Conservation (phyloP, 2,888 invertebrate species). For the Lepidocyrtoides sp. region DNA sequence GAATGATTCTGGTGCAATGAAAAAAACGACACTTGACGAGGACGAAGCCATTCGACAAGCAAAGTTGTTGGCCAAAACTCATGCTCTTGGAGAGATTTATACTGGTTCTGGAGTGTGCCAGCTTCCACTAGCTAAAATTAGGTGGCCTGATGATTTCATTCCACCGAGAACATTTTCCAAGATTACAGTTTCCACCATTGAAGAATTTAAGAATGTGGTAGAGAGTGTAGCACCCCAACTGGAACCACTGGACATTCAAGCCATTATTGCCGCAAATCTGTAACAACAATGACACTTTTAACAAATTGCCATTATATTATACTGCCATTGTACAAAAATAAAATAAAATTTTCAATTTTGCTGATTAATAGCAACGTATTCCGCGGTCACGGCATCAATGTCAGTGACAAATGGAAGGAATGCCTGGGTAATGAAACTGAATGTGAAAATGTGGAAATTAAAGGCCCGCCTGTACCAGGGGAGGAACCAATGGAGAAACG, state of each 20-base stretch:
- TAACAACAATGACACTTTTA: conserved; percentile 53
- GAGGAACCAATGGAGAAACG: neutral
- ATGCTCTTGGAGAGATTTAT: conserved; percentile 81
- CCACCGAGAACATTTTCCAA: conserved; percentile 79
- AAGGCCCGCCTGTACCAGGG: conserved; percentile 61
- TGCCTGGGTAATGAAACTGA: conserved; percentile 80
- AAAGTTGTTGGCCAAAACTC: conserved; percentile 79
- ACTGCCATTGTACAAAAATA: neutral
- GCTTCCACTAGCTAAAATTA: conserved; percentile 67
- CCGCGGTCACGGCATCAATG: conserved; percentile 79
- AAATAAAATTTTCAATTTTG: neutral
- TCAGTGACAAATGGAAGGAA: conserved; percentile 80
- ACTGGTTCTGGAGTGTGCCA: conserved; percentile 84
- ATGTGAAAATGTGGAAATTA: conserved; percentile 75
- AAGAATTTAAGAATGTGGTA: conserved; percentile 81
- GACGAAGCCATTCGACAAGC: conserved; percentile 81
- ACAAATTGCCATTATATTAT: too few species aligned
- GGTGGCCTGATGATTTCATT: conserved; percentile 77
- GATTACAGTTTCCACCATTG: conserved; percentile 81
- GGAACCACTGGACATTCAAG: conserved; percentile 81
- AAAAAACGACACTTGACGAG: conserved; percentile 59
- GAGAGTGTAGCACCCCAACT: conserved; percentile 81
- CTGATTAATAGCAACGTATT: conserved; percentile 73
- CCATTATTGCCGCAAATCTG: conserved; percentile 79
- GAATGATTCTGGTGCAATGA: conserved; percentile 45